Percentiles rank a stretch among this genome's conserved stretches.
These are phyloP conservation scores for Microtus richardsoni DNA, from an alignment of 2,113 vertebrate genomes.

Conservation along the genomic window DNA sequence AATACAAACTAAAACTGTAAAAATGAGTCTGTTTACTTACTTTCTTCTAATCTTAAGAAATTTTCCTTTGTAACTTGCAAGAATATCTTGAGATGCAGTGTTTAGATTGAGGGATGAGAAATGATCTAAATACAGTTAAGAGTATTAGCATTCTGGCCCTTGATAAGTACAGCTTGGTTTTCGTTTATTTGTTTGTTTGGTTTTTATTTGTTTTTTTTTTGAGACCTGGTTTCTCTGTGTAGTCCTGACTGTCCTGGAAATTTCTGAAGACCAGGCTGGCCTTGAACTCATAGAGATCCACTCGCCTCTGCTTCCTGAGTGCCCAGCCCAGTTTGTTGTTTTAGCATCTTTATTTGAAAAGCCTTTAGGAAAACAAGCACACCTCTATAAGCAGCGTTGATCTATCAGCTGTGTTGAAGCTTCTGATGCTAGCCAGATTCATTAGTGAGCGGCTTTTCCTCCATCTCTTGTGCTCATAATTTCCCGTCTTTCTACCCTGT, in stretches of 20 bases:
- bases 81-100: neutral
- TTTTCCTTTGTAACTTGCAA: neutral
- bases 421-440: neutral
- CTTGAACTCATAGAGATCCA: too few relatives aligned
- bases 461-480: neutral
- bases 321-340: neutral
- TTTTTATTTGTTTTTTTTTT: too few relatives aligned
- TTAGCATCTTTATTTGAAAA: neutral
- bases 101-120: neutral
- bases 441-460: neutral
- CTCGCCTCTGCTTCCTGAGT: too few relatives aligned
- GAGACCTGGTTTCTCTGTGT: too few relatives aligned
- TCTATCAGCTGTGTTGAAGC: neutral
- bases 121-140: neutral
- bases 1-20: neutral
- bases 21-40: neutral
- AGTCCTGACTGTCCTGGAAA: too few relatives aligned
- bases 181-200: neutral
- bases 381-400: neutral
- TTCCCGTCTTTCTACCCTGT: too few relatives aligned
- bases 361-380: neutral
- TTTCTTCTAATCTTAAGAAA: neutral
- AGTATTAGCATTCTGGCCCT: neutral
- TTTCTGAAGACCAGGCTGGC: too few relatives aligned
- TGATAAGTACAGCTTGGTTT: neutral